Evolutionary conservation across 2,797 vertebrate species (phyloP), one percentile per base, ranked within the genome.

Genomic region (Podargus strigoides): DNA sequence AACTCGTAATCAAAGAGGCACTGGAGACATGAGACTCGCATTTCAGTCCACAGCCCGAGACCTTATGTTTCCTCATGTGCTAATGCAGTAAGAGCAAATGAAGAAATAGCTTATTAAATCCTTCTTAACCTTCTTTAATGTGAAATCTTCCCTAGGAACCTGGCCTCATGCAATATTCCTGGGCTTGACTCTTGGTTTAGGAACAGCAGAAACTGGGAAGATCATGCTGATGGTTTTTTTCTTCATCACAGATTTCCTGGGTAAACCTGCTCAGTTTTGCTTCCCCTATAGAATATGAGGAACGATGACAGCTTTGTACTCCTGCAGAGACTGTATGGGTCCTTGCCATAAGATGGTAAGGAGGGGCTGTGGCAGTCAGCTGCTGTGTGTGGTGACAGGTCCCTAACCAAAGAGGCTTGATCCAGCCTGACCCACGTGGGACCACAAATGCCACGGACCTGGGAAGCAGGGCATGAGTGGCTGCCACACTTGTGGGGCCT

Each of bases 401-500:
- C 44, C 16, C 21, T 34, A 15, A 47, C 34, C 12, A 34, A 52
- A 67, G 52, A 22, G 82, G 37, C 20, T 62, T 75, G 11, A 84
- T 64, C 47, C 37, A 63, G 3, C 5, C 42, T 59, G 20, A 9
- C 14, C 30, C 15, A 15, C 17, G 23, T 39, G 42, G 66, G 37
- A 50, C n/a, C 42, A 90, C 39, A 56, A 77, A 28, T 16, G 18
- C 3, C 36, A 32, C 4, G 34, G 73, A 32, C 26, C 41, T 58
- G 58, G 60, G 37, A 37, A 90, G 49, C 37, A 64, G 28, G 16
- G 8, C 11, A 23, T 8, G 32, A 32, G 15, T 84, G 42, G 24
- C 47, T 84, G 44, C 37, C 11, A 1, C 0, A 0, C 5, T 5
- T 47, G 18, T 15, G 46, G 28, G 39, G 7, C 19, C n/a, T 73